Base-by-base conservation (phyloP, 1,140 invertebrate species). In the Wiebesia pumilae region DNA sequence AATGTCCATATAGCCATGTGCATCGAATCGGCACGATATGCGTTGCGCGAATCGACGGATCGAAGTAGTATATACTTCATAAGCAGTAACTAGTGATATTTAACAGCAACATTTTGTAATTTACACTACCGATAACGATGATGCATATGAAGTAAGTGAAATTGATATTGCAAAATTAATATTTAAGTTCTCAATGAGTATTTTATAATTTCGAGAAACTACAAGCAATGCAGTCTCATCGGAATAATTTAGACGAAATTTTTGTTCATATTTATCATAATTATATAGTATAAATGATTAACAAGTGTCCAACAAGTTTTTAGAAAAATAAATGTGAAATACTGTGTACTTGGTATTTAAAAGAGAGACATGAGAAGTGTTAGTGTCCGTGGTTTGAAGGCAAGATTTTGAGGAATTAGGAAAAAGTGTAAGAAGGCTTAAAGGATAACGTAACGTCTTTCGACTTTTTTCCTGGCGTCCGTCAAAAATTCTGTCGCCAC, bases 401-500 rank as follows among this genome's bases (percentile, higher is more conserved):
- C 1, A 38, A 30, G 62, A 43, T 58, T 40, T 69, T 77, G 69
- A 51, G 35, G 16, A 33, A n/a, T 16, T 33, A 54, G 14, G 7
- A 24, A 35, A 35, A 79, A 58, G 24, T 67, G 62, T 2, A 62
- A 40, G 75, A 62, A 21, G 65, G 35, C 62, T 7, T 7, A 47
- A 47, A 24, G n/a, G 73, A n/a, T 12, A 38, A 38, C 77, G 47
- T 19, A 62, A 35, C 16, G n/a, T 75, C 85, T 35, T 16, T 27
- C 33, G 67, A 51, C 79, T 81, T 81, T 35, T 84, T 84, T 81
- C 83, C 82, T 84, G 82, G 82, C 77, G 71, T 77, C 79, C 51
- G 87, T 83, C 75, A 69, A 82, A 43, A 79, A 71, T 75, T 80
- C 75, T 12, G 85, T 47, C 43, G 38, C 47, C 65, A 82, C 2